These are phyloP conservation scores for Dendronephthya gigantea DNA, from an alignment of 64 coral and sea anemone genomes.

Conservation along the genomic window DNA sequence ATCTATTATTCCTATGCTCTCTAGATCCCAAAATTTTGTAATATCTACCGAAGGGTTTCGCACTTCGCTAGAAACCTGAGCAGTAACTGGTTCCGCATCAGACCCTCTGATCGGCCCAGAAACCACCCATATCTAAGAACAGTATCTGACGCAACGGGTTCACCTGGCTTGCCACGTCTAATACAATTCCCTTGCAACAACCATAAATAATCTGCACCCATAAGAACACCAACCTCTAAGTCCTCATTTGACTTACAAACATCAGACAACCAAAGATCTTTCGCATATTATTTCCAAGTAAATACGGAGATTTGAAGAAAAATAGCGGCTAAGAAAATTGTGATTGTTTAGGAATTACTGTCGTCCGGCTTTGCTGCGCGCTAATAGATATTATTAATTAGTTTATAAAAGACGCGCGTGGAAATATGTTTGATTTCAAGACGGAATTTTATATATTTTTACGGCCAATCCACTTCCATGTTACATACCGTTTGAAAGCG, in stretches of 20 bases:
- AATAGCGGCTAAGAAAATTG: too few relatives aligned
- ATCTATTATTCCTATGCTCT: not conserved
- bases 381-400: too few relatives aligned
- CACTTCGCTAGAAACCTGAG: not conserved
- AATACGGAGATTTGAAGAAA: too few relatives aligned
- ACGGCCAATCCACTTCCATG: too few relatives aligned
- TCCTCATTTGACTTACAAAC: not conserved
- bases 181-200: constrained; percentile 18
- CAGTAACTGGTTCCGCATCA: not conserved
- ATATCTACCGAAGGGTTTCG: too few relatives aligned
- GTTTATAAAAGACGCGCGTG: too few relatives aligned
- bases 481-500: too few relatives aligned
- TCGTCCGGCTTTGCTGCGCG: too few relatives aligned
- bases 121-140: not conserved
- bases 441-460: too few relatives aligned
- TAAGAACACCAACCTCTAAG: constrained; percentile 26
- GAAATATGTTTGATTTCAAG: too few relatives aligned
- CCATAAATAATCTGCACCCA: constrained; percentile 39
- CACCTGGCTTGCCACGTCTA: not conserved
- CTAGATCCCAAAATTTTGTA: not conserved
- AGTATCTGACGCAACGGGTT: not conserved
- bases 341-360: too few relatives aligned
- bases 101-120: not conserved
- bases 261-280: constrained; percentile 39
- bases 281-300: too few relatives aligned